A percentile compares a stretch with the other conserved stretches of the same genome.
These are phyloP conservation scores for Mesorhabditis spiculigera DNA, from an alignment of 2,888 invertebrate species.

Conservation along the genomic window DNA sequence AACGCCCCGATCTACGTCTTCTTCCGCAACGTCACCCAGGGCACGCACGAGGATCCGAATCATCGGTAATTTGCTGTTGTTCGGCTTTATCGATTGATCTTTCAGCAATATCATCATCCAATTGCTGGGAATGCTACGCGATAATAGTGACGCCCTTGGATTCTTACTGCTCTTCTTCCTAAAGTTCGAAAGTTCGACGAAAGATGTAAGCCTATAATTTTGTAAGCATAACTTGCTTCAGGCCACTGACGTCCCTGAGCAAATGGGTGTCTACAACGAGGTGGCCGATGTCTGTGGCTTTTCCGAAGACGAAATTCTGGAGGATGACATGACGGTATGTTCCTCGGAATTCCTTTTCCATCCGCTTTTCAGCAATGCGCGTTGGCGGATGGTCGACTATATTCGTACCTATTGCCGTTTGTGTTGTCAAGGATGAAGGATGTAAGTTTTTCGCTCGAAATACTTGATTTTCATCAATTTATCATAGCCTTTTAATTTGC, in stretches of 20 bases:
- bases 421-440: background rate
- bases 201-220: background rate
- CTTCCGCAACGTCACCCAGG: constrained; percentile 1
- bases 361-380: background rate
- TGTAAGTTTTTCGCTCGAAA: too few species aligned
- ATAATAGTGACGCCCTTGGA: background rate
- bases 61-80: background rate
- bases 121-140: background rate
- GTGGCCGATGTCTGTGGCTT: background rate
- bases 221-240: background rate
- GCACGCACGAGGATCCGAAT: background rate
- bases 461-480: too few species aligned
- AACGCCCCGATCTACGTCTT: constrained; percentile 4
- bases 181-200: background rate
- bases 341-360: background rate
- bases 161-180: background rate
- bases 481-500: too few species aligned
- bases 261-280: background rate
- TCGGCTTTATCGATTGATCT: background rate
- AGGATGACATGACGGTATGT: background rate
- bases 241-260: background rate
- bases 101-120: background rate
- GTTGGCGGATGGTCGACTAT: background rate
- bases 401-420: constrained; percentile 3
- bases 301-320: background rate